Evolutionary conservation across 1,140 invertebrate genomes (phyloP).

Genomic region (Drepana arcuata): DNA sequence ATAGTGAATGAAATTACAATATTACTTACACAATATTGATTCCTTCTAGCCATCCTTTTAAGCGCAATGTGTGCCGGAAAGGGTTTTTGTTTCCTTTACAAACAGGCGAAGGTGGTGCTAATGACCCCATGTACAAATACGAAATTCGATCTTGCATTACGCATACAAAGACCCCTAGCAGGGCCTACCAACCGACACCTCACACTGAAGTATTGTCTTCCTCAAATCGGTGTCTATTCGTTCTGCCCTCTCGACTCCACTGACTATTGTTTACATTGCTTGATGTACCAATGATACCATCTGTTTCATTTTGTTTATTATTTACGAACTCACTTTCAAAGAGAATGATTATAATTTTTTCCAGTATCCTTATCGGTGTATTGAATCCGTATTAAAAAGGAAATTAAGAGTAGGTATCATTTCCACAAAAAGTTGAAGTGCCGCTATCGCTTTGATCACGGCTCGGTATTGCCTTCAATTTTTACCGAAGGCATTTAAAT

Average conservation of each 20-base stretch:
- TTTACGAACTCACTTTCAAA: no score
- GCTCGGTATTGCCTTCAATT: conserved; percentile 36
- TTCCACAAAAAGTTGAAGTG: conserved; percentile 44
- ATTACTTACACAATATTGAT: no score
- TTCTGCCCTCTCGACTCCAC: conserved; percentile 10
- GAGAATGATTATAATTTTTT: conserved; percentile 26
- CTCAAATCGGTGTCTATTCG: conserved; percentile 29
- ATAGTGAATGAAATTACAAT: no score
- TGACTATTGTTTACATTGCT: conserved; percentile 5
- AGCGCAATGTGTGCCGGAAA: conserved; percentile 21
- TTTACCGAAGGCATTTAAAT: conserved; percentile 32
- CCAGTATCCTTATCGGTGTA: conserved; percentile 26
- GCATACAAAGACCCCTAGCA: conserved; percentile 67
- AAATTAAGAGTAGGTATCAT: conserved; percentile 39
- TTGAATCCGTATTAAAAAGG: conserved; percentile 36
- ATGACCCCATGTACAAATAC: conserved; percentile 68
- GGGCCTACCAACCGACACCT: conserved; percentile 30
- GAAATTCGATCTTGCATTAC: conserved; percentile 69
- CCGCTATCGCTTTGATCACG: conserved; percentile 37
- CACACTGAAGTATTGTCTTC: conserved; percentile 50
- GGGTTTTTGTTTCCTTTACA: conserved; percentile 68
- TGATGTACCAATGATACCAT: no score
- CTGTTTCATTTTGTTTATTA: no score
- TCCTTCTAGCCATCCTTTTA: no score
- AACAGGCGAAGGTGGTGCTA: conserved; percentile 66